Base-by-base conservation (phyloP, 2,888 invertebrate species). In the Saturnia japonica region DNA sequence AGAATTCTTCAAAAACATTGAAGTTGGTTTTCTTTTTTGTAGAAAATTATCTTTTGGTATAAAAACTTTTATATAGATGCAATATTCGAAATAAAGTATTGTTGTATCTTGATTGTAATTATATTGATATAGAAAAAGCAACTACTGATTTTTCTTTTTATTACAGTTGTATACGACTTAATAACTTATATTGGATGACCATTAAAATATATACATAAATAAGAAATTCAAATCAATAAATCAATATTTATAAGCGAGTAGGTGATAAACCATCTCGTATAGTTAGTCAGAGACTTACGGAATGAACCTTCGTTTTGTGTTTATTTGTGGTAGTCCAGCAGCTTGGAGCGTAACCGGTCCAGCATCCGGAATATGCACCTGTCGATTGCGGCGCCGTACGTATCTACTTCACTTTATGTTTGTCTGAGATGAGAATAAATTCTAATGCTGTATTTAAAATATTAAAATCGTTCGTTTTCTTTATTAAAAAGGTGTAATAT, bases 321-420 rank as follows among this genome's bases (percentile, higher is more conserved):
- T 67, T 43, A 43, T 67, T 67, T 67, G 67, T 43, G 47, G 34
- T n/a, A 1, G n/a, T 64, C 64, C 64, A 40, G n/a, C 40, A 3
- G 40, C 40, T 64, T n/a, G 64, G 57, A 60, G 16, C 19, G 64
- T 76, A 80, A 85, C 85, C 85, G 84, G 85, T 85, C 81, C 74
- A 69, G 78, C 80, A 85, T 85, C 85, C 85, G 85, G 73, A 80
- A 71, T n/a, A 71, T 73, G 79, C 85, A 85, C 85, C 85, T 85
- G 85, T 80, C 83, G 77, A 19, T 14, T 40, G 45, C 64, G 60
- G 42, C 62, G 71, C 71, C 71, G 60, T 42, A 42, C 51, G 34
- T 34, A 16, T 47, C 70, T 45, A 64, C 64, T n/a, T 34, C 22
- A 40, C 40, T n/a, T 64, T 64, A 25, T 40, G 40, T 64, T 40